phyloP scores from a whole-genome alignment of 2,888 invertebrate species.

The Lathronympha strigana region DNA sequence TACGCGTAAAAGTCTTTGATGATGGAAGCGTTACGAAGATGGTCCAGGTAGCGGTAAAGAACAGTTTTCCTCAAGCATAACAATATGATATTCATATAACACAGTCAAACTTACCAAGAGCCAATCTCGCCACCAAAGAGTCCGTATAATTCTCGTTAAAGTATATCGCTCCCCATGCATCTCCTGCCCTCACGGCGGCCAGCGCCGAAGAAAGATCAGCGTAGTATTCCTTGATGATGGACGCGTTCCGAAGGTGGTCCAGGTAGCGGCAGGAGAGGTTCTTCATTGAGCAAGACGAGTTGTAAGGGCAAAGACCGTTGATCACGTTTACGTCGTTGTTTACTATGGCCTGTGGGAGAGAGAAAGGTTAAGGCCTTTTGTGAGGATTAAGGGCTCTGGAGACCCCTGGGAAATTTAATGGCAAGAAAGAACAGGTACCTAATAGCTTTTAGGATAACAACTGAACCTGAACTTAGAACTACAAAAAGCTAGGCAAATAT shows the following conservation, averaged over 20 bases:
- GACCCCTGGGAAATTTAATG: no score
- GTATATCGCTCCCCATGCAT: constrained; percentile 95
- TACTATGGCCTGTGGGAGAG: constrained; percentile 69
- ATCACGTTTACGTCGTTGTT: constrained; percentile 74
- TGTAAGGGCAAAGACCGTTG: constrained; percentile 81
- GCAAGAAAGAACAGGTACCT: no score
- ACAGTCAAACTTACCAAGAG: constrained; percentile 82
- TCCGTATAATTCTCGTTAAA: constrained; percentile 96
- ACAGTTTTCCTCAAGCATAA: constrained; percentile 89
- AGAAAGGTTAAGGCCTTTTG: no score
- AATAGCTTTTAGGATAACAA: no score
- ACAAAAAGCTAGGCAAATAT: no score
- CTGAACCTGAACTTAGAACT: no score
- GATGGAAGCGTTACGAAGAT: constrained; percentile 87
- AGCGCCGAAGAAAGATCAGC: constrained; percentile 87
- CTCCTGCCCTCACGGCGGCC: constrained; percentile 88
- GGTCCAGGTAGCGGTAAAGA: constrained; percentile 88
- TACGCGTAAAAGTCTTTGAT: constrained; percentile 87
- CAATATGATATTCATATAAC: no score
- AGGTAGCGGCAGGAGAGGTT: constrained; percentile 89
- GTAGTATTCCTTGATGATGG: constrained; percentile 88
- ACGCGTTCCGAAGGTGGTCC: constrained; percentile 86
- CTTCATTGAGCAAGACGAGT: constrained; percentile 87
- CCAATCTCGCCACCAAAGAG: constrained; percentile 91
- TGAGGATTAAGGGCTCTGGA: no score